Conservation (phyloP, 2,797 vertebrate genomes). For the Netta rufina region DNA sequence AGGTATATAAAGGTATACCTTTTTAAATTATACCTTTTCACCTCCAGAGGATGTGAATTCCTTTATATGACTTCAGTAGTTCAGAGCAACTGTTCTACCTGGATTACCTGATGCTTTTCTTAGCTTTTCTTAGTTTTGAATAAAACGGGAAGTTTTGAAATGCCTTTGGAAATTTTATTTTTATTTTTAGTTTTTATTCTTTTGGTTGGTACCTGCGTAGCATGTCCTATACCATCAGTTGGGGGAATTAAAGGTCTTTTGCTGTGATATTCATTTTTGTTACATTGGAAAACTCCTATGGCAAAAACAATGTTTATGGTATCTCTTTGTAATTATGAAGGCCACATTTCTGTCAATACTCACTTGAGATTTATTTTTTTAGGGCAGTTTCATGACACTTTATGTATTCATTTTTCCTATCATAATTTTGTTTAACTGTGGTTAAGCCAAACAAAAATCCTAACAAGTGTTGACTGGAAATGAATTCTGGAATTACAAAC, state of each 20-base stretch:
- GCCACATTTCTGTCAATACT: not conserved
- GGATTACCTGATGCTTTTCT: not conserved
- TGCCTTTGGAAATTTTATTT: not conserved
- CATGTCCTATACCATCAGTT: not conserved
- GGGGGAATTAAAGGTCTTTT: not conserved
- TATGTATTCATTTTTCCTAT: slow-evolving; percentile 3
- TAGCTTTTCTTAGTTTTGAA: not conserved
- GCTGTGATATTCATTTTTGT: not conserved
- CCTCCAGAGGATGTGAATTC: not conserved
- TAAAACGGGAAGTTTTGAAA: not conserved
- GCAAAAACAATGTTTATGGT: not conserved
- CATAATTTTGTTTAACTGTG: not conserved
- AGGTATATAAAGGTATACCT: too few relatives aligned
- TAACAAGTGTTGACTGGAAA: not conserved
- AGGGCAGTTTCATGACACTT: not conserved
- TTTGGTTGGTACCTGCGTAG: not conserved
- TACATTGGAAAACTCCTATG: not conserved
- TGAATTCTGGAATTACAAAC: not conserved
- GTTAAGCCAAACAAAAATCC: not conserved
- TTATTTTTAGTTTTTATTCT: not conserved
- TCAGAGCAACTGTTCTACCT: not conserved
- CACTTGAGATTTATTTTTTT: not conserved
- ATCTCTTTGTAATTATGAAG: not conserved
- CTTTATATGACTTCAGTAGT: not conserved
- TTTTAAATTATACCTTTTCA: not conserved